These are phyloP conservation scores for Andricus curvator DNA, from an alignment of 2,888 invertebrate species.

Conservation along the genomic window DNA sequence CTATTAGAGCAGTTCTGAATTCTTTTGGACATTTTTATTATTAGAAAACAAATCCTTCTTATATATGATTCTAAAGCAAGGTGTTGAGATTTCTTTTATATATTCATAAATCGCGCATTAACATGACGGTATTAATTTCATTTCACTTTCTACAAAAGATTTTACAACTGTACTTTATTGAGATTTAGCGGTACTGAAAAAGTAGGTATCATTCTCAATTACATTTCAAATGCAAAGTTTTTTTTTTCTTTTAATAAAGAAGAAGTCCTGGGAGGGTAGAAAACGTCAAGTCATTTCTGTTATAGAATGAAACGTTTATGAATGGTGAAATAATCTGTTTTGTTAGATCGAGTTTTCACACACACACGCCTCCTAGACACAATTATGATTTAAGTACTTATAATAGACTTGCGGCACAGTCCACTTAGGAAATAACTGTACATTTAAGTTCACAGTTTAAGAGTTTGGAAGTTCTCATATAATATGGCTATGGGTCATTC, in stretches of 20 bases:
- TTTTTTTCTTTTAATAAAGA: slow-evolving; percentile 4
- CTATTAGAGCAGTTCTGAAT: too few relatives aligned
- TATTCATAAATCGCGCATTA: neutral
- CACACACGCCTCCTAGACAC: neutral
- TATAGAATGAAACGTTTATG: neutral
- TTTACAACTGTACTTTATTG: slow-evolving; percentile 6
- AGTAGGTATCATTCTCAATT: neutral
- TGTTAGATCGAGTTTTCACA: slow-evolving; percentile 6
- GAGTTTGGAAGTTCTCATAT: neutral
- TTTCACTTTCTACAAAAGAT: neutral
- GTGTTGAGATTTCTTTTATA: too few relatives aligned
- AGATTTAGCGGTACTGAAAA: neutral
- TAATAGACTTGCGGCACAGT: neutral
- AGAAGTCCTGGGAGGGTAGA: neutral
- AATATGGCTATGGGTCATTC: too few relatives aligned
- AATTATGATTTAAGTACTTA: neutral
- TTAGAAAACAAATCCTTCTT: too few relatives aligned
- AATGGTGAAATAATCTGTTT: slow-evolving; percentile 8
- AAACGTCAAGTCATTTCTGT: slow-evolving; percentile 5
- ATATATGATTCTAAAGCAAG: too few relatives aligned
- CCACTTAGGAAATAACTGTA: neutral
- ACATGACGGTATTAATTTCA: neutral
- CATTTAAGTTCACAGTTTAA: neutral
- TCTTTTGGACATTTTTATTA: too few relatives aligned
- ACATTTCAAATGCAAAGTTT: neutral